Evolutionary conservation across 2,113 vertebrate genomes (phyloP).

Genomic region (Pomatorhinus ruficollis): DNA sequence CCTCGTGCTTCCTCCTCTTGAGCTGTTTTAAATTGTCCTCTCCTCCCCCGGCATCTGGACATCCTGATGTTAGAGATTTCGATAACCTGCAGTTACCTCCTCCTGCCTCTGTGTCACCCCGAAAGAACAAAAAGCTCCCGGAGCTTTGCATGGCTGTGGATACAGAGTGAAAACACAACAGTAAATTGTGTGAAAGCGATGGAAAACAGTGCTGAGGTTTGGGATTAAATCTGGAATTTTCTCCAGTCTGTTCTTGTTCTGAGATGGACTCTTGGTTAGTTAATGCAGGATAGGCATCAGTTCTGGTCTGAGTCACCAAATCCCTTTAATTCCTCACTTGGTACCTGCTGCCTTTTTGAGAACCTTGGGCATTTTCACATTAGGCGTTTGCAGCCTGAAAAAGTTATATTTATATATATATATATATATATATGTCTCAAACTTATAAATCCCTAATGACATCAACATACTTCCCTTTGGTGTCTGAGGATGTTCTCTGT

Average conservation of each 20-base stretch:
- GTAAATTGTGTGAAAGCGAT: fast-evolving
- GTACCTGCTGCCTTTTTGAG: background rate
- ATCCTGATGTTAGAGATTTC: background rate
- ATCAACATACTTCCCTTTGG: fast-evolving
- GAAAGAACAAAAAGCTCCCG: background rate
- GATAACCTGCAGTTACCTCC: background rate
- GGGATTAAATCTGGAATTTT: background rate
- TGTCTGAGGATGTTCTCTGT: background rate
- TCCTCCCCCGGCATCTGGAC: background rate
- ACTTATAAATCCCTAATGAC: fast-evolving
- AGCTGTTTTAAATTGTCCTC: background rate
- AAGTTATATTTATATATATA: too few relatives aligned
- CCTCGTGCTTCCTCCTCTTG: background rate
- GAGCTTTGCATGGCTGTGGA: background rate
- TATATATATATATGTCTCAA: background rate
- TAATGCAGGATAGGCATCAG: background rate
- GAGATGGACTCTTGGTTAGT: fast-evolving
- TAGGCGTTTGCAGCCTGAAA: too few relatives aligned
- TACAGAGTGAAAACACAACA: background rate
- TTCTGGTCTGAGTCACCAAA: background rate
- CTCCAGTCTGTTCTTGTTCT: background rate
- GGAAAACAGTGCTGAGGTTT: background rate
- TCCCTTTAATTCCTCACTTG: background rate
- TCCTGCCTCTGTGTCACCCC: background rate
- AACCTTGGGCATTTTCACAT: fast-evolving